phyloP scores from a whole-genome alignment of 2,888 invertebrate genomes.

The Ophion obscuratus region DNA sequence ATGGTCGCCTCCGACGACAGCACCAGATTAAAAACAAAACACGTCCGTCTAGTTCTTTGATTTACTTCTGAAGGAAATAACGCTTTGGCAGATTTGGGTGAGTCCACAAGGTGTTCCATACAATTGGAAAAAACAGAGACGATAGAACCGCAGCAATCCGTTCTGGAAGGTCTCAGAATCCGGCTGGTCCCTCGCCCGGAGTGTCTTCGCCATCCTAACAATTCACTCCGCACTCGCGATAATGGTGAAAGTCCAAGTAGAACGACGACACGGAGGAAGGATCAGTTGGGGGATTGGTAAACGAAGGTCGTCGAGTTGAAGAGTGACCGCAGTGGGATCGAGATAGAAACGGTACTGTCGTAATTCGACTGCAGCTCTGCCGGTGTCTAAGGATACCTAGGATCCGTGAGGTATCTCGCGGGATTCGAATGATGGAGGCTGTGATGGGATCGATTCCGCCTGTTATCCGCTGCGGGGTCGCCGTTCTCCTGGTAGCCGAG shows the following conservation, averaged over 20 bases:
- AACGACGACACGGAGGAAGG: not conserved
- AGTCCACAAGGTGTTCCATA: not conserved
- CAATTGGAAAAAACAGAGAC: not conserved
- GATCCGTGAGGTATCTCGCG: constrained; percentile 75
- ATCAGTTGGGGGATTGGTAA: no score
- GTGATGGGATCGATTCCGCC: constrained; percentile 86
- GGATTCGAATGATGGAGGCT: constrained; percentile 85
- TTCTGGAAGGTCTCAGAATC: not conserved
- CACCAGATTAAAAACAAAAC: no score
- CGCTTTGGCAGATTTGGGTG: no score
- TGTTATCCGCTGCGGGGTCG: constrained; percentile 70
- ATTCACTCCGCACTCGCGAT: not conserved
- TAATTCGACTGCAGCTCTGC: not conserved
- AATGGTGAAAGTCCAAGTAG: no score
- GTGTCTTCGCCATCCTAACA: constrained; percentile 2
- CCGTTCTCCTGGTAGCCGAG: constrained; percentile 63
- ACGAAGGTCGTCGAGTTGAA: not conserved
- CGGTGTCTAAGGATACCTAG: constrained; percentile 73
- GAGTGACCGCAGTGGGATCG: not conserved
- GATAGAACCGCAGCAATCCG: not conserved
- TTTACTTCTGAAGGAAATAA: no score
- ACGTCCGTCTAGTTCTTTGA: no score
- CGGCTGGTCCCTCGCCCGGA: not conserved
- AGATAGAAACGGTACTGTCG: not conserved
- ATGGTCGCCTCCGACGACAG: no score